Percentiles rank a stretch among this genome's conserved stretches.
Evolutionary conservation across 2,113 vertebrate genomes (phyloP).

Genomic region (Etia nguti): DNA sequence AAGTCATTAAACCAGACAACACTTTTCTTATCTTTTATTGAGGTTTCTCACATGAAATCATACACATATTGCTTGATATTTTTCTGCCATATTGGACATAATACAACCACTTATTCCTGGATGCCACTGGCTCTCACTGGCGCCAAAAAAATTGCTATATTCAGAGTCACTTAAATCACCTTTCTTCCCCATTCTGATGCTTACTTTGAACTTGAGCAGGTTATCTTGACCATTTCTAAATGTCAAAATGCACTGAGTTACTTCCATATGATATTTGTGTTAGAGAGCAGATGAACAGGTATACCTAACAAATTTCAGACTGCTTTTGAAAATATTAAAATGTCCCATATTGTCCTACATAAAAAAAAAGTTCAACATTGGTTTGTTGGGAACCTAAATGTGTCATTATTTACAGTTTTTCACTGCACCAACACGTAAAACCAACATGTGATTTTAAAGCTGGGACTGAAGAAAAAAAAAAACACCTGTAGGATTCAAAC

Average conservation of each 20-base stretch:
- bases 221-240: background rate
- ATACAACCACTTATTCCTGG: background rate
- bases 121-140: background rate
- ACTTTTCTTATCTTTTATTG: background rate
- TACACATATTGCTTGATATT: background rate
- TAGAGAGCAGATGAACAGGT: background rate
- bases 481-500: background rate
- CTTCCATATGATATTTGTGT: background rate
- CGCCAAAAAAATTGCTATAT: fast-evolving
- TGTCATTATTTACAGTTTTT: background rate
- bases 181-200: background rate
- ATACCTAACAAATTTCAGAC: background rate
- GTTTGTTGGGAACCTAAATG: background rate
- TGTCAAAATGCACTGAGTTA: background rate
- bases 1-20: background rate
- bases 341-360: background rate
- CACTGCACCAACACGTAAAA: background rate
- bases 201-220: background rate
- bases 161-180: background rate
- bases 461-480: background rate
- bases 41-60: background rate
- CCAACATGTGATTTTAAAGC: background rate
- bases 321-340: background rate
- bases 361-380: background rate
- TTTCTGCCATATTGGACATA: background rate